Evolutionary conservation across 2,113 vertebrate species (phyloP), one percentile per base, ranked within the genome.

Genomic region (Gopherus evgoodei): DNA sequence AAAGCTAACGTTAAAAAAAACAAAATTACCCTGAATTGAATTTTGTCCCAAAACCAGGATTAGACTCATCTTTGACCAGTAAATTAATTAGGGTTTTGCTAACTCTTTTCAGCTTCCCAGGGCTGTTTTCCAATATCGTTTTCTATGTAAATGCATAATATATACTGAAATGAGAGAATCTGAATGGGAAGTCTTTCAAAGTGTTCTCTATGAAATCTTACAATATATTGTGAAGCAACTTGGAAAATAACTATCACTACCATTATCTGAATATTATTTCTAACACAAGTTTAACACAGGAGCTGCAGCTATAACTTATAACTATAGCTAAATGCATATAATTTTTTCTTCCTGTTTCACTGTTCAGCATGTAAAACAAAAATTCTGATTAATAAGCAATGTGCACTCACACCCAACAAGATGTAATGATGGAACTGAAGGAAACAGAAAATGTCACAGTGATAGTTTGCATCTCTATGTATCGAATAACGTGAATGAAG

Each of bases 41-140:
- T 52, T 81, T 52, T 53, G 35, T 21, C 29, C 10, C 21, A 4
- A 35, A 31, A 83, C 54, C 5, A 86, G 1, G 19, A 29, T 35
- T 35, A 56, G 38, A 90, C 80, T 44, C 50, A 88, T 8, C 13
- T 6, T 22, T 35, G 11, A 11, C 79, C 31, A 65, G 9, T 38
- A 12, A 81, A 42, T 84, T 80, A 84, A 12, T 75, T 35, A 84
- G 75, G 38, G 56, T 65, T 65, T 52, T 19, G 83, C 17, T 80
- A 27, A 8, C 35, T 83, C 3, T 5, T 10, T 27, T 22, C 21
- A 62, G 17, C 42, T 11, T 91, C 81, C 81, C 49, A 62, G 44
- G 6, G 56, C 5, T 54, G 12, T 83, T 88, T 82, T 80, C 47
- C 52, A 86, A 72, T 88, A 83, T 83, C 83, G 62, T 86, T 90